Evolutionary conservation across 2,888 invertebrate species (phyloP).

Genomic region (Phengaris alcon): DNA sequence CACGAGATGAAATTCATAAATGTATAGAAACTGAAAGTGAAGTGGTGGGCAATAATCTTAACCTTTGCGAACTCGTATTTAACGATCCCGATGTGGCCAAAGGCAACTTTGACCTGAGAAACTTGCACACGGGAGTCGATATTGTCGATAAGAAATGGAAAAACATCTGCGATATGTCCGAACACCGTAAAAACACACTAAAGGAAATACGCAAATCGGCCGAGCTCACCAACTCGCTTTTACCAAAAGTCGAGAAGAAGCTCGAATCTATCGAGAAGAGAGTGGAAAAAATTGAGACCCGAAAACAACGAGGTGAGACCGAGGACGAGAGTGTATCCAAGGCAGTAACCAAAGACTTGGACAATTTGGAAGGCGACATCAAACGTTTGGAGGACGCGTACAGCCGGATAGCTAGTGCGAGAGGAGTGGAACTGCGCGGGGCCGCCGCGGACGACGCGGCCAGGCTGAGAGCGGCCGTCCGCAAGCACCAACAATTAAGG

Average conservation of each 20-base stretch:
- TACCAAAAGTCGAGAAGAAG: conserved; percentile 81
- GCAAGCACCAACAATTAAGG: conserved; percentile 83
- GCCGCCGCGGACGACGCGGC: conserved; percentile 84
- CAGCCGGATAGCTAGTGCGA: conserved; percentile 82
- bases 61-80: conserved; percentile 87
- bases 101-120: conserved; percentile 84
- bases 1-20: conserved; percentile 86
- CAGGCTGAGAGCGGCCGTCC: conserved; percentile 79
- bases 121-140: conserved; percentile 82
- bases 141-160: conserved; percentile 90
- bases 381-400: conserved; percentile 84
- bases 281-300: conserved; percentile 72
- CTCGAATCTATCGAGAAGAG: conserved; percentile 80
- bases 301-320: conserved; percentile 64
- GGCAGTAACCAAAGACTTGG: conserved; percentile 77
- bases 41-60: conserved; percentile 87
- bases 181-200: conserved; percentile 77
- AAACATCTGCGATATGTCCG: conserved; percentile 85
- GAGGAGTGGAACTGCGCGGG: conserved; percentile 82
- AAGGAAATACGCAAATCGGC: conserved; percentile 79
- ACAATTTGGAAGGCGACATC: conserved; percentile 81
- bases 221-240: conserved; percentile 81
- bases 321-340: conserved; percentile 80
- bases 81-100: conserved; percentile 86
- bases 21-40: conserved; percentile 87